Base-by-base conservation (phyloP, 2,888 invertebrate species). In the Xylophagus ater region DNA sequence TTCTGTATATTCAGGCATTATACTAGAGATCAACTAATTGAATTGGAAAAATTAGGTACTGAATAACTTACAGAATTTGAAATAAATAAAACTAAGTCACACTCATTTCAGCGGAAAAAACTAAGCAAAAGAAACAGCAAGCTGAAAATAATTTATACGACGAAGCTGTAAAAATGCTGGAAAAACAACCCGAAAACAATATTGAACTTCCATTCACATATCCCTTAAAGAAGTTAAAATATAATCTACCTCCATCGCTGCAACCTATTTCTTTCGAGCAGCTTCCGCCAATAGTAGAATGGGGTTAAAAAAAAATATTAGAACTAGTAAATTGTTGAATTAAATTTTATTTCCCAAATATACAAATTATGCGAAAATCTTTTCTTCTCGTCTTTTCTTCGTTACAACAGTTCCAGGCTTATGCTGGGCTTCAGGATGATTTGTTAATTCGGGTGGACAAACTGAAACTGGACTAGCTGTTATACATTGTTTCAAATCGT, bases 371-470 rank as follows among this genome's bases (percentile, higher is more conserved):
- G 90, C 89, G 68, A 92, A 92, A 66, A 93, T 90, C 73, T 92
- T 92, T 66, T 94, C 93, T 59, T 94, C 92, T 19, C 89, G 69
- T 45, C 92, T 71, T 55, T 93, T 89, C 60, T 93, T 94, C 38
- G 94, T 94, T 13, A 89, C 83, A 20, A 93, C 89, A 0, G 86
- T 84, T 21, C 94, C 94, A 0, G 97, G 96, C 57, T 97, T 97
- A 57, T 92, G 88, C 62, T 96, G 96, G 1, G 98, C 96, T 46
- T 98, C 98, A 0, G 97, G 90, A 65, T 99, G 98, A 63, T 97
- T 98, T 65, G 89, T 81, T 32, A 99, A 69, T 59, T 98, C 98
- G 0, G 93, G 90, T 4, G 96, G 94, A 63, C 96, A 97, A 0
- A 81, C 81, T 0, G 94, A 94, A 4, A 88, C 88, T 0, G 97